Percentiles rank a stretch among this genome's conserved stretches.
phyloP scores from a whole-genome alignment of 2,797 vertebrate genomes.

The Cryptoprocta ferox region DNA sequence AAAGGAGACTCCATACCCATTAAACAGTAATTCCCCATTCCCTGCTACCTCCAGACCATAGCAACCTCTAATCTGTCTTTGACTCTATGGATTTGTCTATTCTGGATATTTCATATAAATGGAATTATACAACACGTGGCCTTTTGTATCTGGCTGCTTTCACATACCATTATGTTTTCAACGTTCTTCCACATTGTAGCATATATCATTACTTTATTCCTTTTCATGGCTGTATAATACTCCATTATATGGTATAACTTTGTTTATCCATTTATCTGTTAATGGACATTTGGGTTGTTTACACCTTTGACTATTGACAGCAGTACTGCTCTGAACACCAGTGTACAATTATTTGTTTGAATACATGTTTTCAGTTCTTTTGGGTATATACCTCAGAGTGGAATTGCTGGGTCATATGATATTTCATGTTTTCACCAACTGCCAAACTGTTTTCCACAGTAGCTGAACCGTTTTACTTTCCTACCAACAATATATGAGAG shows the following conservation, averaged over 20 bases:
- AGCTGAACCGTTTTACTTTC: background rate
- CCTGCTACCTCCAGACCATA: background rate
- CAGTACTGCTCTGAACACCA: background rate
- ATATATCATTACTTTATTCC: background rate
- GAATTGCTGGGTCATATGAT: background rate
- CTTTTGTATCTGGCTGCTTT: slow-evolving; percentile 8
- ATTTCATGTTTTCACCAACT: background rate
- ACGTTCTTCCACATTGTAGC: background rate
- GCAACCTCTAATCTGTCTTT: background rate
- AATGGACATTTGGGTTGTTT: background rate
- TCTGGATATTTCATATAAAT: background rate
- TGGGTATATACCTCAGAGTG: background rate
- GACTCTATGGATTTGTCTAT: background rate
- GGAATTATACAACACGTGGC: background rate
- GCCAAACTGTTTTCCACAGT: background rate
- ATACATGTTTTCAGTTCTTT: slow-evolving; percentile 9
- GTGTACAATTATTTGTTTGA: background rate
- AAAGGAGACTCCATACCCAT: background rate
- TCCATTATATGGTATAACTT: background rate
- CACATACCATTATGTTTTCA: background rate
- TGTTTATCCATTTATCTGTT: background rate
- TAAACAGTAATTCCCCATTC: background rate
- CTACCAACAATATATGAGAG: background rate
- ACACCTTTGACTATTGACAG: background rate
- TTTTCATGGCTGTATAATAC: background rate